phyloP scores from a whole-genome alignment of 2,113 vertebrate species.

The Sprattus sprattus region DNA sequence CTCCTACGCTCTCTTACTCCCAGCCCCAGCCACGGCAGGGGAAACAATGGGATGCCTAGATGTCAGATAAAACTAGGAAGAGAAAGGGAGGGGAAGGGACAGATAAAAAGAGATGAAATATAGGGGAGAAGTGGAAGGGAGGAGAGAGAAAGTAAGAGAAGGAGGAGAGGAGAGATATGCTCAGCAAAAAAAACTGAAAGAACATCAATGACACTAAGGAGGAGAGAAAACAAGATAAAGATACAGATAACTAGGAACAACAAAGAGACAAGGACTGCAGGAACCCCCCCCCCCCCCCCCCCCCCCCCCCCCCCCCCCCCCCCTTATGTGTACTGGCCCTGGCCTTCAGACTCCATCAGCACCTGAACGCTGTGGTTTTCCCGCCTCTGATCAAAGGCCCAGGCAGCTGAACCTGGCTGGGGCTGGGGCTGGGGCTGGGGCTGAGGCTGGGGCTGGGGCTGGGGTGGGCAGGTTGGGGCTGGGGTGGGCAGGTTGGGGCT shows the following conservation, averaged over 20 bases:
- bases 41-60: conserved; percentile 66
- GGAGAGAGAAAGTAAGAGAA: background rate
- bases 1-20: conserved; percentile 36
- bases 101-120: background rate
- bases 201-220: background rate
- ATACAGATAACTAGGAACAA: background rate
- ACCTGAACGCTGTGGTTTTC: conserved; percentile 46
- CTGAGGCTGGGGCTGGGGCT: background rate
- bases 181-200: background rate
- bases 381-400: conserved; percentile 2
- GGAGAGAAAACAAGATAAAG: background rate
- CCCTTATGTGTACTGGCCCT: conserved; percentile 51
- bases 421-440: background rate
- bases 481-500: too few species aligned
- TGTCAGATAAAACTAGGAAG: conserved; percentile 70
- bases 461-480: too few species aligned
- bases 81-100: conserved; percentile 39
- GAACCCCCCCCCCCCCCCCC: conserved; percentile 43
- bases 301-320: conserved; percentile 27
- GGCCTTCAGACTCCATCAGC: conserved; percentile 66
- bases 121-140: background rate
- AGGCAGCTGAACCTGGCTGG: conserved; percentile 40
- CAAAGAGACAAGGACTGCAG: background rate
- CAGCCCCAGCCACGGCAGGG: conserved; percentile 45
- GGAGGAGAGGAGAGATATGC: conserved; percentile 52